Percentiles rank a stretch among this genome's conserved stretches.
Conservation (phyloP, 2,797 vertebrate genomes). For the Pelochelys cantorii region DNA sequence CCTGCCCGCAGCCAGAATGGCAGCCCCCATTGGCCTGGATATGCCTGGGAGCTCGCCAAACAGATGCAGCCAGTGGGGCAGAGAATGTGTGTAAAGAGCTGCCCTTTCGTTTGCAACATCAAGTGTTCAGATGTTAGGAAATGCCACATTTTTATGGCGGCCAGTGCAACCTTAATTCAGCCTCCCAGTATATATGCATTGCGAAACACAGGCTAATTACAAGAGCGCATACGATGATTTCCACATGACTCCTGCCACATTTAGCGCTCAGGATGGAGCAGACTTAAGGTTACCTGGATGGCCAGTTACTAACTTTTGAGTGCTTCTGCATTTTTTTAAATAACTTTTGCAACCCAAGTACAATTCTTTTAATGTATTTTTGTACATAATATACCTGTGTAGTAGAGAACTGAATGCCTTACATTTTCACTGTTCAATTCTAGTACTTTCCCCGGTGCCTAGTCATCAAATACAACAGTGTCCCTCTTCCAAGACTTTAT, state of each 20-base stretch:
- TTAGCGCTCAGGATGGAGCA: background rate
- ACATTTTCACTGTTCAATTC: background rate
- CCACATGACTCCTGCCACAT: too few relatives aligned
- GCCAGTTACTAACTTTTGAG: background rate
- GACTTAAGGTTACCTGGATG: background rate
- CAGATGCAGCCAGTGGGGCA: too few relatives aligned
- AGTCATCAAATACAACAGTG: background rate
- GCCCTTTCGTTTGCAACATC: too few relatives aligned
- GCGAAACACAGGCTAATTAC: too few relatives aligned
- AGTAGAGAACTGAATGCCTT: too few relatives aligned
- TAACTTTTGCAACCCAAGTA: background rate
- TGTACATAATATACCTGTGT: background rate
- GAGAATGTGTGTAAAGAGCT: too few relatives aligned
- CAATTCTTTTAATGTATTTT: background rate
- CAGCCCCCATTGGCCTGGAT: background rate
- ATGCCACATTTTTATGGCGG: too few relatives aligned
- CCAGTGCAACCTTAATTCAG: too few relatives aligned
- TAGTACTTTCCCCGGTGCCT: too few relatives aligned
- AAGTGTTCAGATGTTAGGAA: too few relatives aligned
- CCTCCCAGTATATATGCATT: too few relatives aligned
- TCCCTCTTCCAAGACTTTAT: conserved; percentile 23
- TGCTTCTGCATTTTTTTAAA: background rate
- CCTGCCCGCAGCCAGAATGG: background rate
- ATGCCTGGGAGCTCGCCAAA: background rate
- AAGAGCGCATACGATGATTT: too few relatives aligned